Evolutionary conservation across 2,797 vertebrate species (phyloP).

Genomic region (Emydoidea blandingii): DNA sequence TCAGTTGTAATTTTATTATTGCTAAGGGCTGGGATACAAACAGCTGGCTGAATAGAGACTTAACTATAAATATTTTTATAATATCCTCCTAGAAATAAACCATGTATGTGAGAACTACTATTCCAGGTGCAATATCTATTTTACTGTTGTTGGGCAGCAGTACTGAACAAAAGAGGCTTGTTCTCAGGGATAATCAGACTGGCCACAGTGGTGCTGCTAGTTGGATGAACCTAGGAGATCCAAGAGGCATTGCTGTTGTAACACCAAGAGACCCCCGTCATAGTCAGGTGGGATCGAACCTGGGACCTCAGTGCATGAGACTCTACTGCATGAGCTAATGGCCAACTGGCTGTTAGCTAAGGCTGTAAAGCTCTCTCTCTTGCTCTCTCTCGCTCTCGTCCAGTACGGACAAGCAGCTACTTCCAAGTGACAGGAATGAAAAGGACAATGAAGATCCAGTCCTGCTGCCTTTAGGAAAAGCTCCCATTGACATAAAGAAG

Average conservation of each 20-base stretch:
- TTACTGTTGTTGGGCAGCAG: background rate
- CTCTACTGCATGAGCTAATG: no score
- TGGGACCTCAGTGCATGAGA: no score
- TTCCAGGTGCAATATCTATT: slow-evolving; percentile 4
- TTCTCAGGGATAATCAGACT: background rate
- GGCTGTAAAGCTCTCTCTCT: background rate
- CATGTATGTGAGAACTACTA: background rate
- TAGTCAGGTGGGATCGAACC: no score
- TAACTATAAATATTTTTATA: background rate
- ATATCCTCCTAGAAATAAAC: background rate
- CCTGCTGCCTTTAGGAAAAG: background rate
- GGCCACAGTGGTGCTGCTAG: background rate
- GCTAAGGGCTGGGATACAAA: background rate
- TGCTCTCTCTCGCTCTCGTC: background rate
- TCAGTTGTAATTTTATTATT: background rate
- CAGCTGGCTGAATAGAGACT: background rate
- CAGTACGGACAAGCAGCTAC: background rate
- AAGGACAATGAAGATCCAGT: background rate
- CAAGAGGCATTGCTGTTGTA: background rate
- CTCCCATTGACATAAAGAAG: background rate
- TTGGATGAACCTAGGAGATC: background rate
- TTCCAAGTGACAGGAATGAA: background rate
- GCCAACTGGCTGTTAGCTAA: no score
- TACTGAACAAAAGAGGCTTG: background rate
- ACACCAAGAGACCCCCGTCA: no score